Conservation (phyloP, 2,113 vertebrate species). For the Triplophysa dalaica region DNA sequence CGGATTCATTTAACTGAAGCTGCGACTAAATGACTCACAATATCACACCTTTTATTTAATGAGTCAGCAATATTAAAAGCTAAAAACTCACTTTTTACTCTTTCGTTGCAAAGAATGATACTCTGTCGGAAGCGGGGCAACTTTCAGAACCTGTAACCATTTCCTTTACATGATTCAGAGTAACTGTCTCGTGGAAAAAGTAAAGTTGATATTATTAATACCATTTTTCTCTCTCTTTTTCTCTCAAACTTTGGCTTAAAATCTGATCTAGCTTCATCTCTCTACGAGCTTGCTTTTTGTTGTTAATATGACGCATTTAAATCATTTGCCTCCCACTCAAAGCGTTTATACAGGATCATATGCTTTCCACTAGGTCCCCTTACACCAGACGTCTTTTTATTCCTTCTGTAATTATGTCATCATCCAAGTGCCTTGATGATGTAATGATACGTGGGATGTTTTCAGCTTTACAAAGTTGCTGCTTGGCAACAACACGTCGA, state of each 20-base stretch:
- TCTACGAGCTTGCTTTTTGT: constrained; percentile 41
- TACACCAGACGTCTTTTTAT: constrained; percentile 57
- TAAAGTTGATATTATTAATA: background rate
- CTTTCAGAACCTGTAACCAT: constrained; percentile 20
- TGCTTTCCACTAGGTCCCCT: constrained; percentile 42
- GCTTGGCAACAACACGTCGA: constrained; percentile 48
- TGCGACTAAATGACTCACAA: constrained; percentile 21
- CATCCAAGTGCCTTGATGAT: constrained; percentile 35
- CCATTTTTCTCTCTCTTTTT: background rate
- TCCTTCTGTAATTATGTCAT: constrained; percentile 53
- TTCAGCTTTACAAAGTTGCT: constrained; percentile 44
- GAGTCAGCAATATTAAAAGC: background rate
- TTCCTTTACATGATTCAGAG: constrained; percentile 3
- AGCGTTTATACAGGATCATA: constrained; percentile 50
- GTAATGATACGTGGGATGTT: constrained; percentile 48
- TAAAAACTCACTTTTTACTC: background rate
- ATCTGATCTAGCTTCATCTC: background rate
- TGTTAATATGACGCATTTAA: constrained; percentile 51
- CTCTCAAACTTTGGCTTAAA: background rate
- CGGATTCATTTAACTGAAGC: constrained; percentile 17
- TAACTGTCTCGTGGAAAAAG: background rate
- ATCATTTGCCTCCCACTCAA: constrained; percentile 45
- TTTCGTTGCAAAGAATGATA: background rate
- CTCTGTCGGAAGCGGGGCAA: background rate
- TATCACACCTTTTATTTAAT: constrained; percentile 7